These are phyloP conservation scores for Xestia c-nigrum DNA, from an alignment of 2,888 invertebrate genomes.

Conservation along the genomic window DNA sequence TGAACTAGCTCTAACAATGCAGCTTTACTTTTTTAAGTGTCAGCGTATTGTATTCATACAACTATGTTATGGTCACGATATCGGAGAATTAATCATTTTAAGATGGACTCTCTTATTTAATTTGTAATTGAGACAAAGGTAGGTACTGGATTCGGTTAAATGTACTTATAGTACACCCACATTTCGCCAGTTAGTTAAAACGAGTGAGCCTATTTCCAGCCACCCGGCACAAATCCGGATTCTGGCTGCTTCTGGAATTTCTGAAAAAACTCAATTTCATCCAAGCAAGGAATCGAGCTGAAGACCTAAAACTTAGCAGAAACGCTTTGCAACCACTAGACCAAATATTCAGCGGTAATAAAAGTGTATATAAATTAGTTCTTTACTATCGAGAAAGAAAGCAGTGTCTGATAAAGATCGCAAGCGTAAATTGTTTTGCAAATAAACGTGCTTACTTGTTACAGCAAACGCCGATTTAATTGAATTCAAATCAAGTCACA, in stretches of 20 bases:
- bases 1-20: conserved; percentile 50
- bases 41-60: conserved; percentile 24
- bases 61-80: conserved; percentile 35
- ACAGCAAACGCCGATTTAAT: conserved; percentile 24
- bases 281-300: too few relatives aligned
- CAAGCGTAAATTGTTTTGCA: conserved; percentile 16
- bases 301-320: not conserved
- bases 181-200: not conserved
- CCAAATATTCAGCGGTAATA: not conserved
- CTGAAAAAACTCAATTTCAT: not conserved
- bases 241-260: not conserved
- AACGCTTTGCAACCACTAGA: not conserved
- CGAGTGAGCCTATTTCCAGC: not conserved
- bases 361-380: not conserved
- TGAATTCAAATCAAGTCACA: conserved; percentile 37
- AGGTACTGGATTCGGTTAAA: not conserved
- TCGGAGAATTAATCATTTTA: conserved; percentile 14
- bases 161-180: not conserved
- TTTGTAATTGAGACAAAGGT: not conserved
- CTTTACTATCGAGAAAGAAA: not conserved
- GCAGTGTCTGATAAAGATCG: conserved; percentile 3
- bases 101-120: conserved; percentile 9
- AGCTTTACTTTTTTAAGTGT: conserved; percentile 46
- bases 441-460: conserved; percentile 18
- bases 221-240: not conserved